Evolutionary conservation across 2,113 vertebrate species (phyloP), one percentile per base, ranked within the genome.

Genomic region (Corythornis madagascariensis): DNA sequence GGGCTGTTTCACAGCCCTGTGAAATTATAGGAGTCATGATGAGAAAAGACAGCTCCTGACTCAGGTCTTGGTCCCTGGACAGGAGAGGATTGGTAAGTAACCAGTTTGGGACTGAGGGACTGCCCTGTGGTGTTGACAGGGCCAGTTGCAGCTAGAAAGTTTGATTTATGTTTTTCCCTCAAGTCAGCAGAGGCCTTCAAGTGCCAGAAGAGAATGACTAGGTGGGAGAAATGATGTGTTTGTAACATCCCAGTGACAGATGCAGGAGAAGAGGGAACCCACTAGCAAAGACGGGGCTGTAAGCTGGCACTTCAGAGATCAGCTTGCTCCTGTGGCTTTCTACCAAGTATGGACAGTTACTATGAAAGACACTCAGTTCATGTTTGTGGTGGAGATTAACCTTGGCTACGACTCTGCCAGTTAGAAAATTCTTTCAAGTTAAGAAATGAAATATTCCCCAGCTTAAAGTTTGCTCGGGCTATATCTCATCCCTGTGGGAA

Each of bases 181-280:
- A 31, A 69, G 15, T 31, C 38, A 65, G 24, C 13, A 45, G 17
- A 60, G 45, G 35, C 52, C 31, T 82, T 83, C 70, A 69, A 90
- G 55, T 53, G 47, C 50, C 73, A 78, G 70, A 83, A 85, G 43
- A 85, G n/a, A 85, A 59, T 11, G 21, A 60, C 1, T 12, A 89
- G 66, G 35, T 6, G 11, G 59, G 11, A 66, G 71, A 77, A 88
- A 61, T 12, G 19, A 22, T 47, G 11, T 20, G 9, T 35, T 76
- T 77, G 31, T 40, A 65, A 14, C 38, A 43, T 91, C 8, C 52
- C 43, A 70, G 82, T 0, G 0, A 43, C 0, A 1, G 75, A 64
- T 67, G 20, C 60, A 77, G 87, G 45, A 86, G 17, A 82, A 28
- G 9, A 79, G 35, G 63, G 56, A n/a, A 71, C 35, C 18, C 45